These are phyloP conservation scores for Myzus persicae DNA, from an alignment of 1,140 invertebrate genomes.

Conservation along the genomic window DNA sequence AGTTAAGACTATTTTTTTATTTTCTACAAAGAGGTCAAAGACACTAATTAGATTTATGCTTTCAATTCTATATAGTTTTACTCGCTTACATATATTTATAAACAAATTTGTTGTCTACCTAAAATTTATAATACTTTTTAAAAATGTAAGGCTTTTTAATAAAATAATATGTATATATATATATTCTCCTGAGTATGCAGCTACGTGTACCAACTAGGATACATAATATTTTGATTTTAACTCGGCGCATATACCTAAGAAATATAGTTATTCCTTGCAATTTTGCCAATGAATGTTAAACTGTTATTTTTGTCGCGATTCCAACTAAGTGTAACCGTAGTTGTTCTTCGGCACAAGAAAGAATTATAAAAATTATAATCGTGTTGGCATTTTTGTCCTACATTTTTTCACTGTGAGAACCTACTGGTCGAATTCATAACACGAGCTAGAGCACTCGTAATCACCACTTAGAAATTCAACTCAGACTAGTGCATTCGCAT, in stretches of 20 bases:
- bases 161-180: neutral
- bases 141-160: neutral
- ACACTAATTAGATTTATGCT: neutral
- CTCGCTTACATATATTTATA: neutral
- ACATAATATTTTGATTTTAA: neutral
- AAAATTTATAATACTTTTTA: neutral
- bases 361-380: slow-evolving; percentile 21
- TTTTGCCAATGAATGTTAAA: slow-evolving; percentile 19
- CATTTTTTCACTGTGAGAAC: slow-evolving; percentile 49
- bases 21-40: too few species aligned
- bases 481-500: slow-evolving; percentile 38
- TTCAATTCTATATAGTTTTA: neutral
- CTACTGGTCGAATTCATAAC: slow-evolving; percentile 44
- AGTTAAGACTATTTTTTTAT: neutral
- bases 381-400: slow-evolving; percentile 50
- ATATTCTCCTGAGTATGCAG: neutral
- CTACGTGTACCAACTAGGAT: neutral
- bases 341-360: neutral
- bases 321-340: slow-evolving; percentile 30
- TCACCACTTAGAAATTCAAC: slow-evolving; percentile 51
- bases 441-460: slow-evolving; percentile 32
- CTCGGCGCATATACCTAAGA: neutral
- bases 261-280: neutral
- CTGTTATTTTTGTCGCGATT: slow-evolving; percentile 43
- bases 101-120: neutral